Percentiles rank a stretch among this genome's conserved stretches.
phyloP scores from a whole-genome alignment of 2,113 vertebrate genomes.

The Oncorhynchus kisutch region DNA sequence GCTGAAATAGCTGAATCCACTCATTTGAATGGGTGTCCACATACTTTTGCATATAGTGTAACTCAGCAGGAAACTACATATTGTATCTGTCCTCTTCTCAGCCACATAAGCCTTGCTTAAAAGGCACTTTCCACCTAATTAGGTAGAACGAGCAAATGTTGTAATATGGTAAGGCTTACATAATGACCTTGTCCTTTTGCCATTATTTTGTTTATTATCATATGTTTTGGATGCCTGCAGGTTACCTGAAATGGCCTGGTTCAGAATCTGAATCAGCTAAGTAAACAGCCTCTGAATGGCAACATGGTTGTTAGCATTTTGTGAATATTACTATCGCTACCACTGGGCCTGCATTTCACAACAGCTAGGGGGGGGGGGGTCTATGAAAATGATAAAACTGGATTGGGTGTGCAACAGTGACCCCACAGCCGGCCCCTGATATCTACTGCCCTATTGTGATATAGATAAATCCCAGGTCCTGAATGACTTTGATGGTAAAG shows the following conservation, averaged over 20 bases:
- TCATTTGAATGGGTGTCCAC: too few species aligned
- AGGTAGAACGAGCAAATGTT: constrained; percentile 3
- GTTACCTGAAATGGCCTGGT: constrained; percentile 4
- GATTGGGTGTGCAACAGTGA: neutral
- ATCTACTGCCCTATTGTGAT: too few species aligned
- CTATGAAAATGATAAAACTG: neutral
- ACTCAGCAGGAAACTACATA: neutral
- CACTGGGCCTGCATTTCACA: neutral
- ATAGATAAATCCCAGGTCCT: too few species aligned
- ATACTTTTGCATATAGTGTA: neutral
- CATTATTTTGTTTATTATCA: neutral
- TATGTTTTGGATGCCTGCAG: constrained; percentile 15
- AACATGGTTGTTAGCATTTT: neutral
- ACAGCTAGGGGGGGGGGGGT: neutral
- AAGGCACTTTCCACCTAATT: constrained; percentile 4
- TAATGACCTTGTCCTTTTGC: constrained; percentile 2
- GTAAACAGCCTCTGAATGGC: constrained; percentile 12
- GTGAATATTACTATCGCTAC: neutral
- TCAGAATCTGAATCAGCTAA: constrained; percentile 19
- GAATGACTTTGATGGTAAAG: too few species aligned
- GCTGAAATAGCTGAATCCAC: too few species aligned
- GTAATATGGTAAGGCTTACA: neutral
- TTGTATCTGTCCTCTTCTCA: too few species aligned
- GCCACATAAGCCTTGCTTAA: too few species aligned
- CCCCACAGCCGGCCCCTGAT: too few species aligned